Conservation (phyloP, 2,113 vertebrate species). For the Anser brachyrhynchus region DNA sequence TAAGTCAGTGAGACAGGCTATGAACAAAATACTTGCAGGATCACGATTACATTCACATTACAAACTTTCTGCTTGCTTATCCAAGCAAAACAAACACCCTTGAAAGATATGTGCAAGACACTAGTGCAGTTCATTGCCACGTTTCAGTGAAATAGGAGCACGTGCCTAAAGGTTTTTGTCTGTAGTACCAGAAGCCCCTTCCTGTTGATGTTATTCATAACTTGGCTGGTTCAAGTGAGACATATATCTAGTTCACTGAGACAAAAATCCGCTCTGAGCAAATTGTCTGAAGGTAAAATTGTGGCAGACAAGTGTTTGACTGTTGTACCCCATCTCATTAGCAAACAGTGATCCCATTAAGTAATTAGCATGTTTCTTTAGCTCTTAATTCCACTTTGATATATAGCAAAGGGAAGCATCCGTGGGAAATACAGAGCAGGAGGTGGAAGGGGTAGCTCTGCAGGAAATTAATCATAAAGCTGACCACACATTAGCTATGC, state of each 20-base stretch:
- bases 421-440: neutral
- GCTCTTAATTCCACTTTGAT: slow-evolving; percentile 40
- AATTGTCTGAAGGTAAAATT: slow-evolving; percentile 55
- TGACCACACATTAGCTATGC: neutral
- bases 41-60: neutral
- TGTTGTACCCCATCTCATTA: slow-evolving; percentile 42
- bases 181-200: neutral
- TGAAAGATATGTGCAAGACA: accelerated
- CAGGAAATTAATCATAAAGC: accelerated
- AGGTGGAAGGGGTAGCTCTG: neutral
- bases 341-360: slow-evolving; percentile 53
- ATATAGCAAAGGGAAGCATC: neutral
- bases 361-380: slow-evolving; percentile 48
- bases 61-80: neutral
- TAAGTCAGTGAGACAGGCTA: neutral
- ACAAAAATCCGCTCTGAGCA: slow-evolving; percentile 56
- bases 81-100: neutral
- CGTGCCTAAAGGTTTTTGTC: neutral
- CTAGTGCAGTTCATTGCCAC: neutral
- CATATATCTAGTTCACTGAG: neutral
- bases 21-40: accelerated
- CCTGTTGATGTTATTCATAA: neutral
- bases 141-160: neutral
- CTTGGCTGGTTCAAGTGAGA: neutral
- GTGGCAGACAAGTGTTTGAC: neutral